phyloP scores from a whole-genome alignment of 2,888 invertebrate species.

The Gisinianus flammeolus region DNA sequence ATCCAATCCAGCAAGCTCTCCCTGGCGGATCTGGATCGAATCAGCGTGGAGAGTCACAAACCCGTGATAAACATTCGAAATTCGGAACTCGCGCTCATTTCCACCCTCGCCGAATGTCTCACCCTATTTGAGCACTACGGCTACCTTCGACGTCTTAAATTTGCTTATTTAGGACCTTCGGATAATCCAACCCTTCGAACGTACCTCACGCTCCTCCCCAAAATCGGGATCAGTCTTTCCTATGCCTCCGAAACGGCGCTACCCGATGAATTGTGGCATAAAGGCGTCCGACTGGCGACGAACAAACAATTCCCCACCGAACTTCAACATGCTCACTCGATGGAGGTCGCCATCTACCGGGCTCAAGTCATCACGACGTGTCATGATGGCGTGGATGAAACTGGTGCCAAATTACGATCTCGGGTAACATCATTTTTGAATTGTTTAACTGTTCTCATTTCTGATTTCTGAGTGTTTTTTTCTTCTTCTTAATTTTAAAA shows the following conservation, averaged over 20 bases:
- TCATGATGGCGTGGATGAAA: not conserved
- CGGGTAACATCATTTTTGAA: not conserved
- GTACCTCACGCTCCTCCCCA: slow-evolving; percentile 6
- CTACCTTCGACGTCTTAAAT: slow-evolving; percentile 8
- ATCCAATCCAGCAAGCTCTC: not conserved
- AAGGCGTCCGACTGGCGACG: not conserved
- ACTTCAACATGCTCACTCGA: not conserved
- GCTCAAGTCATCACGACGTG: slow-evolving; percentile 12
- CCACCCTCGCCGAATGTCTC: slow-evolving; percentile 5
- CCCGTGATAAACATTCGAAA: slow-evolving; percentile 12
- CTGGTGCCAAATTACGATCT: not conserved
- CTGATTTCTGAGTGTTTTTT: not conserved
- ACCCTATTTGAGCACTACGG: slow-evolving; percentile 28
- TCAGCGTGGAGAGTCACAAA: not conserved
- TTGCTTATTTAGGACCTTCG: slow-evolving; percentile 8
- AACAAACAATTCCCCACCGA: slow-evolving; percentile 16
- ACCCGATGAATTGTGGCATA: not conserved
- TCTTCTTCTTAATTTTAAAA: not conserved
- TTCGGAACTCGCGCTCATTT: not conserved
- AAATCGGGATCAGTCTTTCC: slow-evolving; percentile 16
- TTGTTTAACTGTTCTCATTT: not conserved
- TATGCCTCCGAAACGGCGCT: slow-evolving; percentile 6
- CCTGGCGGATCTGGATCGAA: not conserved
- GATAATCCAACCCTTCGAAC: not conserved
- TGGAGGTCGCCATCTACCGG: not conserved